phyloP scores from a whole-genome alignment of 2,113 vertebrate species.

The Spilogale gracilis region DNA sequence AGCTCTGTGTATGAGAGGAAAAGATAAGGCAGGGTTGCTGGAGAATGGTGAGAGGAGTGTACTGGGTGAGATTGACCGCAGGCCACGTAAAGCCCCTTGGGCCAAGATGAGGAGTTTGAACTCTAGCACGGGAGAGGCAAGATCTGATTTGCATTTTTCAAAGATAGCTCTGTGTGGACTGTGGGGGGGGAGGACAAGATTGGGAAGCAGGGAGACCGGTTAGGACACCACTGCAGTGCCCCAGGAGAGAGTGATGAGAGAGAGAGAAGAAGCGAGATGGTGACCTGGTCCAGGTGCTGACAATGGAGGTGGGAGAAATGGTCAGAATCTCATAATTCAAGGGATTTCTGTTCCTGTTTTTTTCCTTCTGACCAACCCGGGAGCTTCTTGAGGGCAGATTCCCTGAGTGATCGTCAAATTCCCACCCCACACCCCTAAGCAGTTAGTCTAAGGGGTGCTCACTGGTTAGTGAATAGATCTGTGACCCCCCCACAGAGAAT shows the following conservation, averaged over 20 bases:
- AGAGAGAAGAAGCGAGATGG: not conserved
- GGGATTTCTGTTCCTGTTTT: conserved; percentile 15
- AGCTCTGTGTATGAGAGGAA: not conserved
- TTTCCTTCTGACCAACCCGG: not conserved
- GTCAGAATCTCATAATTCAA: conserved; percentile 27
- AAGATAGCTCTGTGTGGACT: not conserved
- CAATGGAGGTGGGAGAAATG: conserved; percentile 20
- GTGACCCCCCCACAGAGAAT: not conserved
- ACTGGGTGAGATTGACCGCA: not conserved
- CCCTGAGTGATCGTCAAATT: not conserved
- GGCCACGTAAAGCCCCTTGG: not conserved
- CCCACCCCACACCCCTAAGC: not conserved
- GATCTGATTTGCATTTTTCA: conserved; percentile 32
- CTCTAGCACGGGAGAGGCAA: not conserved
- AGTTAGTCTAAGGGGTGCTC: not conserved
- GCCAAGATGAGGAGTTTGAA: not conserved
- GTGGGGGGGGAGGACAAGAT: not conserved
- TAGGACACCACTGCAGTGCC: not conserved
- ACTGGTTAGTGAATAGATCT: conserved; percentile 3
- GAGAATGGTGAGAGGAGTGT: not conserved
- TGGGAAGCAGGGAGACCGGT: not conserved
- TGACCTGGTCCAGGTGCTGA: not conserved
- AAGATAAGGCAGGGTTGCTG: not conserved
- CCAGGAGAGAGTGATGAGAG: not conserved
- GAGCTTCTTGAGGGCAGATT: conserved; percentile 26